Evolutionary conservation across 1,140 invertebrate genomes (phyloP).

Genomic region (Tenebrio molitor): DNA sequence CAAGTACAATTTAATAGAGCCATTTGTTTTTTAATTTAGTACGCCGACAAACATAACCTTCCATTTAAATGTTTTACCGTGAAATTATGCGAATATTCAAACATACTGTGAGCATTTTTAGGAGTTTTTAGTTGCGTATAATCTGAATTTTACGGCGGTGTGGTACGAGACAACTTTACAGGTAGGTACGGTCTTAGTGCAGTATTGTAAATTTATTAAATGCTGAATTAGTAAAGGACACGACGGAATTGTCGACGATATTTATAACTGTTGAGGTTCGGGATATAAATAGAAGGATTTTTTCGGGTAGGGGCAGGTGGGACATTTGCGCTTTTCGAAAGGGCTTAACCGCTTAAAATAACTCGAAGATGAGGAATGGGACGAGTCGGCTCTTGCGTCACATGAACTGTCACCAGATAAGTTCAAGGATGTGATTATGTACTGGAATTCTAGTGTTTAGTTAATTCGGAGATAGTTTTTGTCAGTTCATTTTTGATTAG

Average conservation of each 20-base stretch:
- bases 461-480: no score
- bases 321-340: background rate
- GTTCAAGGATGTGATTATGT: no score
- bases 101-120: conserved; percentile 56
- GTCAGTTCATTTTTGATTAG: no score
- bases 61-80: conserved; percentile 55
- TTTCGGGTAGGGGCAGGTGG: conserved; percentile 15
- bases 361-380: no score
- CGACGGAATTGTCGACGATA: conserved; percentile 18
- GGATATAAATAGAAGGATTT: conserved; percentile 34
- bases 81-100: conserved; percentile 56
- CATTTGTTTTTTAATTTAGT: conserved; percentile 61
- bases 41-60: conserved; percentile 55
- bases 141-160: conserved; percentile 55
- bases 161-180: conserved; percentile 39
- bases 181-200: conserved; percentile 44
- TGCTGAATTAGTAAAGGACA: conserved; percentile 43
- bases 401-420: no score
- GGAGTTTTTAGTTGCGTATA: conserved; percentile 51
- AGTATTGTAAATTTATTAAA: conserved; percentile 47
- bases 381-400: no score
- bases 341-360: no score
- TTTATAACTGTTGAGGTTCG: conserved; percentile 19
- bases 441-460: no score
- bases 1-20: conserved; percentile 62